Conservation (phyloP, 64 coral and sea anemone genomes). For the Montipora sp. region DNA sequence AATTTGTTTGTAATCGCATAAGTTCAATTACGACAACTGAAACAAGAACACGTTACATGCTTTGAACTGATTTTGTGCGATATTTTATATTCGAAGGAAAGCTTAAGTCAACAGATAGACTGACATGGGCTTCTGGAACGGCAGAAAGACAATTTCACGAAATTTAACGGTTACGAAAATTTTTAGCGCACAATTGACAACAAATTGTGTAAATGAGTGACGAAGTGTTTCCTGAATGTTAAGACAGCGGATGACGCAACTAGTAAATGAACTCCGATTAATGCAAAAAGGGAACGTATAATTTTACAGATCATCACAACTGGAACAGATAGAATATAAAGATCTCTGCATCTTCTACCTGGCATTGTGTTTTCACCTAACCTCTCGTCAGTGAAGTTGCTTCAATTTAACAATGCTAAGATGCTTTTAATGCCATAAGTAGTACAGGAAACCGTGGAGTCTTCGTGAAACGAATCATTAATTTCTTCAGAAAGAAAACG, state of each 20-base stretch:
- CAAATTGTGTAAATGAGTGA: slow-evolving; percentile 32
- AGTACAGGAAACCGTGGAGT: not conserved
- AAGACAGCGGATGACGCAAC: not conserved
- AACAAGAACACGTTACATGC: not conserved
- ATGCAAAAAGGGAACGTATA: not conserved
- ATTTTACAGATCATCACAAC: not conserved
- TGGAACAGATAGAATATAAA: not conserved
- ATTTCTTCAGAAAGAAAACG: not conserved
- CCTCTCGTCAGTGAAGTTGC: not conserved
- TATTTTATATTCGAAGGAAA: not conserved
- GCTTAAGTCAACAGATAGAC: not conserved
- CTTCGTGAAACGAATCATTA: not conserved
- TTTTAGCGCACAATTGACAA: slow-evolving; percentile 41
- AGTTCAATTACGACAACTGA: slow-evolving; percentile 13
- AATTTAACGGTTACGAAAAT: slow-evolving; percentile 11
- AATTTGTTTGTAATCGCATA: slow-evolving; percentile 37
- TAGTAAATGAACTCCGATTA: not conserved
- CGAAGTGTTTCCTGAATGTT: slow-evolving; percentile 29
- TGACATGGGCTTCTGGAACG: not conserved
- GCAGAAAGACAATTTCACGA: not conserved
- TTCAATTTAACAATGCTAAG: not conserved
- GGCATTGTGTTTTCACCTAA: slow-evolving; percentile 7
- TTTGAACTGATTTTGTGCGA: not conserved
- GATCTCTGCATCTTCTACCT: not conserved
- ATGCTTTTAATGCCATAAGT: not conserved